Conservation (phyloP, 2,797 vertebrate species). For the Sardinella longiceps region DNA sequence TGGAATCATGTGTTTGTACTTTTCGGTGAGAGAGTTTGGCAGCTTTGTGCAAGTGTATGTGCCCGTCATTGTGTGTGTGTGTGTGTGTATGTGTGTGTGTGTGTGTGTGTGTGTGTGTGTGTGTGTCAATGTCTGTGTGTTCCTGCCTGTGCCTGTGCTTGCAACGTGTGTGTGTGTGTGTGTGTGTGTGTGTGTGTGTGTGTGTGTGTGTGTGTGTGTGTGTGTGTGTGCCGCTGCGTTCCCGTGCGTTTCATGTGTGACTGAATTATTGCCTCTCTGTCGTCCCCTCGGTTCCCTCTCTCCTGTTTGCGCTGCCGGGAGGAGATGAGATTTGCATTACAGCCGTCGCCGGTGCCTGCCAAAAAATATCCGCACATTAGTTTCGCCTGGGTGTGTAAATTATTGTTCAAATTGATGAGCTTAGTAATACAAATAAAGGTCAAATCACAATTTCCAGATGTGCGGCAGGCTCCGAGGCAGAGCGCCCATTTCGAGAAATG, state of each 20-base stretch:
- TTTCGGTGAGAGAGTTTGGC: background rate
- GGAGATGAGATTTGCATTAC: slow-evolving; percentile 77
- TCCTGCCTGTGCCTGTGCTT: slow-evolving; percentile 20
- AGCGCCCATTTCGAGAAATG: slow-evolving; percentile 55
- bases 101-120: slow-evolving; percentile 55
- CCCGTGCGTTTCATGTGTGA: slow-evolving; percentile 65
- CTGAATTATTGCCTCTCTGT: slow-evolving; percentile 71
- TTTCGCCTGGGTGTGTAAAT: slow-evolving; percentile 78
- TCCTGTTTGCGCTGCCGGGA: slow-evolving; percentile 71
- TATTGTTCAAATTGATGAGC: slow-evolving; percentile 78
- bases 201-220: slow-evolving; percentile 27
- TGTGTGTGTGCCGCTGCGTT: slow-evolving; percentile 16
- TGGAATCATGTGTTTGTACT: background rate
- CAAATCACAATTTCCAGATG: slow-evolving; percentile 80
- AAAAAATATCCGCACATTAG: slow-evolving; percentile 77
- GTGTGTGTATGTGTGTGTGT: slow-evolving; percentile 59
- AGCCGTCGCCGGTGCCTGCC: slow-evolving; percentile 67
- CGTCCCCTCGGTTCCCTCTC: slow-evolving; percentile 64
- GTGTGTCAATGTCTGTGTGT: slow-evolving; percentile 41
- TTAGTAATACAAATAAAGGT: slow-evolving; percentile 80
- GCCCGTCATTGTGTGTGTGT: background rate
- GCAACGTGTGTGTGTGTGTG: slow-evolving; percentile 40
- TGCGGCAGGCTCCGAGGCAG: slow-evolving; percentile 59
- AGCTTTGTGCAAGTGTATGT: background rate
- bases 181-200: background rate